Percentiles rank a stretch among this genome's conserved stretches.
Conservation (phyloP, 2,888 invertebrate species). For the Ferdinandea cuprea region DNA sequence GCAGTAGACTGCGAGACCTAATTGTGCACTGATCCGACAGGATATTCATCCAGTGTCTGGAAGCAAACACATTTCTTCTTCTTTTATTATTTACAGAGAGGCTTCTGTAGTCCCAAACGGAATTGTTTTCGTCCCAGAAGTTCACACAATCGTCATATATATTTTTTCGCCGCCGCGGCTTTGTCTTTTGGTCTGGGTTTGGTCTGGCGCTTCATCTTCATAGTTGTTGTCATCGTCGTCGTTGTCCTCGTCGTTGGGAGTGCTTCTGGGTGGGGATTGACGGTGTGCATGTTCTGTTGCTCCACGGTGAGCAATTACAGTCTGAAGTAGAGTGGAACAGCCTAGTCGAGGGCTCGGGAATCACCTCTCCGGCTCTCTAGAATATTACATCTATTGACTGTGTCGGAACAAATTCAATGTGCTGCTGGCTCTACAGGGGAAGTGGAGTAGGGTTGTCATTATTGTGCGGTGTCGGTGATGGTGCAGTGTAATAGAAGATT, state of each 20-base stretch:
- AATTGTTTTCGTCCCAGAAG: slow-evolving; percentile 68
- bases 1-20: slow-evolving; percentile 69
- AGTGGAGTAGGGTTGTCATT: slow-evolving; percentile 40
- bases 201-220: slow-evolving; percentile 62
- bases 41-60: slow-evolving; percentile 64
- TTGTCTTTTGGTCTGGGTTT: slow-evolving; percentile 65
- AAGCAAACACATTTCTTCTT: slow-evolving; percentile 52
- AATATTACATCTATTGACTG: slow-evolving; percentile 74
- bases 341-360: slow-evolving; percentile 55
- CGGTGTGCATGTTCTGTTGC: slow-evolving; percentile 47
- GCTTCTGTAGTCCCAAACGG: slow-evolving; percentile 23
- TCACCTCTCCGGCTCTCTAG: slow-evolving; percentile 69
- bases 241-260: neutral
- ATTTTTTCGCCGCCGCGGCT: slow-evolving; percentile 22
- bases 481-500: slow-evolving; percentile 71
- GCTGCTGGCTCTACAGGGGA: slow-evolving; percentile 34
- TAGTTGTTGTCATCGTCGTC: slow-evolving; percentile 13
- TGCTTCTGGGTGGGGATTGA: slow-evolving; percentile 13
- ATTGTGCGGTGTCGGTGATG: slow-evolving; percentile 24
- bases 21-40: slow-evolving; percentile 71
- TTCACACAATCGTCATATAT: slow-evolving; percentile 69
- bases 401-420: slow-evolving; percentile 72
- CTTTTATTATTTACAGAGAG: slow-evolving; percentile 63
- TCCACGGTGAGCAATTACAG: slow-evolving; percentile 70
- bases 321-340: slow-evolving; percentile 67